Percentiles rank a stretch among this genome's conserved stretches.
Evolutionary conservation across 2,113 vertebrate genomes (phyloP).

Genomic region (Pelobates fuscus): DNA sequence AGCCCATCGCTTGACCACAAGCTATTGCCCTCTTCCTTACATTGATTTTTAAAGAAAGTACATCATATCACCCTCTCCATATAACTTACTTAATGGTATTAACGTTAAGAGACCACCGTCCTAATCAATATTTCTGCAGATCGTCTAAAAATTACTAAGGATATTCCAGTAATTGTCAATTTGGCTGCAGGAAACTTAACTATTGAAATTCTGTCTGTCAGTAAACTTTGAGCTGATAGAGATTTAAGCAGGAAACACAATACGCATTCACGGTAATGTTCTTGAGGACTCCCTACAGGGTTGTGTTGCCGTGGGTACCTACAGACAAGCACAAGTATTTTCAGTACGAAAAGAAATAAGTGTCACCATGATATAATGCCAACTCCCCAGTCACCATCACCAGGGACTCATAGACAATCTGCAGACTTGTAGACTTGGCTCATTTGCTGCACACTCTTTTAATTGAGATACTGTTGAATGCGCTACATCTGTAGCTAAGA

Average conservation of each 20-base stretch:
- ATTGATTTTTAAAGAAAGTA: constrained; percentile 29
- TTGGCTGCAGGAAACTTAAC: not conserved
- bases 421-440: not conserved
- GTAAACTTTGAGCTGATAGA: not conserved
- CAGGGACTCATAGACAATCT: not conserved
- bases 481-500: not conserved
- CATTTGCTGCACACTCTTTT: not conserved
- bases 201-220: not conserved
- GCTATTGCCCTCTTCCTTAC: constrained; percentile 14
- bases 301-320: not conserved
- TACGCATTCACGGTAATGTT: too few species aligned
- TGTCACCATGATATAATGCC: not conserved
- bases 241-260: not conserved
- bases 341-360: not conserved
- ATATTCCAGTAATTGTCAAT: constrained; percentile 12
- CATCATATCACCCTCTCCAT: constrained; percentile 28
- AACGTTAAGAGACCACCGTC: constrained; percentile 31
- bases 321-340: not conserved
- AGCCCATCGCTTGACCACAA: constrained; percentile 13
- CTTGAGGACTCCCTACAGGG: not conserved
- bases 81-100: constrained; percentile 43
- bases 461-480: not conserved
- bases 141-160: constrained; percentile 5
- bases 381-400: not conserved
- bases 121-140: constrained; percentile 28